Conservation (phyloP, 2,888 invertebrate species). For the Laspeyria flexula region DNA sequence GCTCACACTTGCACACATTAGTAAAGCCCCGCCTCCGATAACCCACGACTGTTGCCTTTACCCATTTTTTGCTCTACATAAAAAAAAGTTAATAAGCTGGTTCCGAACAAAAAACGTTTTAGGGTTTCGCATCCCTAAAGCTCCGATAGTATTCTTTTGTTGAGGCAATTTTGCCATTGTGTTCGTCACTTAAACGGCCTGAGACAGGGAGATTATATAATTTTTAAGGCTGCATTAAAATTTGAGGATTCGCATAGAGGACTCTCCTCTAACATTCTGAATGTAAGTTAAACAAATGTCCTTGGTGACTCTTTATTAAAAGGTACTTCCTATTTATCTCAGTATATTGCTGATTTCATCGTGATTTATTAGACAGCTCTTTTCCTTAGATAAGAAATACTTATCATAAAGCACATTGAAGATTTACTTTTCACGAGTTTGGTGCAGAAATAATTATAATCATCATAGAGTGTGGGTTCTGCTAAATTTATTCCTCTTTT, state of each 20-base stretch:
- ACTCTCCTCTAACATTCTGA: no score
- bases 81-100: slow-evolving; percentile 46
- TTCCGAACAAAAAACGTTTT: slow-evolving; percentile 21
- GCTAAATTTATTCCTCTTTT: no score
- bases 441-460: no score
- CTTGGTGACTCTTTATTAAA: no score
- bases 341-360: no score
- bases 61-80: slow-evolving; percentile 40
- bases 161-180: slow-evolving; percentile 10
- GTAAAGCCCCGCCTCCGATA: slow-evolving; percentile 27
- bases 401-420: no score
- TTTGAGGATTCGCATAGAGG: background rate
- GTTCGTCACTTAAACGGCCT: slow-evolving; percentile 5
- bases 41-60: slow-evolving; percentile 42
- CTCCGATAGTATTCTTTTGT: slow-evolving; percentile 19
- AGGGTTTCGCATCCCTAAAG: slow-evolving; percentile 14
- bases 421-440: no score
- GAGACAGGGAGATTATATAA: slow-evolving; percentile 11
- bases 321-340: background rate
- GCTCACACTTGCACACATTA: slow-evolving; percentile 21
- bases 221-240: background rate
- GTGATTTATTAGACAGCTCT: no score
- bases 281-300: no score
- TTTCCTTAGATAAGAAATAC: no score
- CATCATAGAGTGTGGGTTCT: no score